Percentiles rank a stretch among this genome's conserved stretches.
These are phyloP conservation scores for Macaca mulatta DNA, from an alignment of 2,113 vertebrate species.

Conservation along the genomic window DNA sequence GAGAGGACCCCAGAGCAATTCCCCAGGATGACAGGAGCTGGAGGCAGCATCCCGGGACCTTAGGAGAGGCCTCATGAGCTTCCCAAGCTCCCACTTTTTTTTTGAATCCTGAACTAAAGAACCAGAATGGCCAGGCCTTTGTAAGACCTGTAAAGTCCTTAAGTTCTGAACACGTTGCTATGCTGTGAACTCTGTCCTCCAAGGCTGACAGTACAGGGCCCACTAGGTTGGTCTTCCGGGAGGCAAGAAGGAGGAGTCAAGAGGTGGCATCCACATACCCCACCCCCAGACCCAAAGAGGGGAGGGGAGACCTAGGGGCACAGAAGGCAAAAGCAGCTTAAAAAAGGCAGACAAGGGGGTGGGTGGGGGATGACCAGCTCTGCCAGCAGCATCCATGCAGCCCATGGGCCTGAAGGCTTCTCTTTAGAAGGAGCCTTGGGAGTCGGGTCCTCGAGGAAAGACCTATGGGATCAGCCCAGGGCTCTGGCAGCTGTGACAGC, in stretches of 20 bases:
- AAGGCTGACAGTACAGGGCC: not conserved
- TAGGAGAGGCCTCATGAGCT: not conserved
- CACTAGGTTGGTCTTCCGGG: not conserved
- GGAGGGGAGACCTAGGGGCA: too few species aligned
- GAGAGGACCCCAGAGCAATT: not conserved
- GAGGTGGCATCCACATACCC: rapidly evolving
- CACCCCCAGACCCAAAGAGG: not conserved
- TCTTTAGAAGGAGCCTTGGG: not conserved
- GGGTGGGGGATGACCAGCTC: not conserved
- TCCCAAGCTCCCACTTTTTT: not conserved
- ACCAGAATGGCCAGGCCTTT: not conserved
- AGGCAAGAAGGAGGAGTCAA: not conserved
- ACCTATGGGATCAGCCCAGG: not conserved
- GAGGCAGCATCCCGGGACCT: not conserved
- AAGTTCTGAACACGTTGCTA: not conserved
- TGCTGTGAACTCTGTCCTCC: not conserved
- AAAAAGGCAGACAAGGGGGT: not conserved
- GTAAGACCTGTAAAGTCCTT: not conserved
- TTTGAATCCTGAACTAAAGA: not conserved
- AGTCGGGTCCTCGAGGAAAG: not conserved
- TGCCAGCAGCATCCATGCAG: not conserved
- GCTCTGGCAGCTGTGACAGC: not conserved
- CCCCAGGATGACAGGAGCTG: not conserved
- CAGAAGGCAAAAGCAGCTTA: not conserved
- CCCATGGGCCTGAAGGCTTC: not conserved